These are phyloP conservation scores for Chironomus riparius DNA, from an alignment of 2,888 invertebrate genomes.

Conservation along the genomic window DNA sequence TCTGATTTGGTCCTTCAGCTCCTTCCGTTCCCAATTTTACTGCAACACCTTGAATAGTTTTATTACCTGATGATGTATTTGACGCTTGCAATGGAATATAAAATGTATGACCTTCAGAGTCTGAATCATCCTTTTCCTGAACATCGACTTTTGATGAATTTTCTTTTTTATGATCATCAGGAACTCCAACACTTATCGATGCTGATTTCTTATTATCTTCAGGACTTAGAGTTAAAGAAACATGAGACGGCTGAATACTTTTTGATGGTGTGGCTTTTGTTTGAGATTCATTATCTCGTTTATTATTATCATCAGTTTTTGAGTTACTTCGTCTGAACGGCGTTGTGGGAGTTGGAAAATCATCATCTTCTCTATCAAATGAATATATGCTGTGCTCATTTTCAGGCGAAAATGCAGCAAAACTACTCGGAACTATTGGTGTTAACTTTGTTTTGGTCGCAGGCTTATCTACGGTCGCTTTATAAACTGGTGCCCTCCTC, in stretches of 20 bases:
- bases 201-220: conserved; percentile 44
- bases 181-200: conserved; percentile 47
- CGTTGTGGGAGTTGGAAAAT: conserved; percentile 44
- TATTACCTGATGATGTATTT: conserved; percentile 34
- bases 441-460: conserved; percentile 40
- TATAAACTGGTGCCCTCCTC: conserved; percentile 49
- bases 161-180: conserved; percentile 30
- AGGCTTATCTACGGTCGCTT: conserved; percentile 42
- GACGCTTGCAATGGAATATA: conserved; percentile 54
- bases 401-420: conserved; percentile 53
- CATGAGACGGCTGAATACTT: conserved; percentile 31
- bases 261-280: conserved; percentile 20
- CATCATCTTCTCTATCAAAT: conserved; percentile 58
- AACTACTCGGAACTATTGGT: conserved; percentile 32
- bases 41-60: conserved; percentile 51
- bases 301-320: conserved; percentile 34
- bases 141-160: conserved; percentile 33
- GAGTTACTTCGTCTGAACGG: conserved; percentile 50
- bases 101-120: conserved; percentile 50
- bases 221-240: conserved; percentile 40
- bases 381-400: conserved; percentile 64
- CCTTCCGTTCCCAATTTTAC: conserved; percentile 57
- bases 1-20: conserved; percentile 52
- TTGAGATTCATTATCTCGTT: conserved; percentile 25
- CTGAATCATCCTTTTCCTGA: conserved; percentile 44